Percentiles rank a stretch among this genome's conserved stretches.
Conservation (phyloP, 2,888 invertebrate genomes). For the Polyommatus icarus region DNA sequence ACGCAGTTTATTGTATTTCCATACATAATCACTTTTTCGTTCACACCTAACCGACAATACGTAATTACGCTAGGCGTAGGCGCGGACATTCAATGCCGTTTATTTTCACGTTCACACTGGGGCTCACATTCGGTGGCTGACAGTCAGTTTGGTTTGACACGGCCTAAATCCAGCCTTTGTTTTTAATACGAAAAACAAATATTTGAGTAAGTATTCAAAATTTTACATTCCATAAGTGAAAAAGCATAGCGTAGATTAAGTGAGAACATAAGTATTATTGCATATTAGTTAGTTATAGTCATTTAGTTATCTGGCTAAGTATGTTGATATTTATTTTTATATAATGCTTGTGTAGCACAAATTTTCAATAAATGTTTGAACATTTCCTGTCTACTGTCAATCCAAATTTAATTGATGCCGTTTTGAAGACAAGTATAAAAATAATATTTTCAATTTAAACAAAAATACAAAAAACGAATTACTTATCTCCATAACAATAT, state of each 20-base stretch:
- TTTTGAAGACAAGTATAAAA: too few relatives aligned
- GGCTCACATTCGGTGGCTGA: too few relatives aligned
- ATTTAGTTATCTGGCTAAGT: conserved; percentile 67
- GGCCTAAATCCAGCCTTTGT: background rate
- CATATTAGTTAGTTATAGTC: conserved; percentile 70
- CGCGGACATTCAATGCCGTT: too few relatives aligned
- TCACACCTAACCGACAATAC: too few relatives aligned
- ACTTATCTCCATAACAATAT: background rate
- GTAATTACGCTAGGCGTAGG: too few relatives aligned
- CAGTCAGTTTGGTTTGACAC: too few relatives aligned
- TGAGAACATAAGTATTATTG: conserved; percentile 73
- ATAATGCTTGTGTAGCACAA: conserved; percentile 80
- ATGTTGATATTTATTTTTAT: conserved; percentile 80
- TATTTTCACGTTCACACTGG: too few relatives aligned
- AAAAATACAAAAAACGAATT: too few relatives aligned
- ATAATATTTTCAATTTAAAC: too few relatives aligned
- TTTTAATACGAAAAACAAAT: background rate
- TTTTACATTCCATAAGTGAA: conserved; percentile 47
- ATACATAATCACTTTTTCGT: too few relatives aligned
- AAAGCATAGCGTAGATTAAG: conserved; percentile 56
- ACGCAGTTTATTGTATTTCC: too few relatives aligned
- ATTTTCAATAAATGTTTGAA: conserved; percentile 79
- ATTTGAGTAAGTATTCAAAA: background rate
- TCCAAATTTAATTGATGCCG: background rate
- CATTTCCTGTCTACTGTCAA: conserved; percentile 44